Evolutionary conservation across 1,140 invertebrate genomes (phyloP).

Genomic region (Whitmania pigra): DNA sequence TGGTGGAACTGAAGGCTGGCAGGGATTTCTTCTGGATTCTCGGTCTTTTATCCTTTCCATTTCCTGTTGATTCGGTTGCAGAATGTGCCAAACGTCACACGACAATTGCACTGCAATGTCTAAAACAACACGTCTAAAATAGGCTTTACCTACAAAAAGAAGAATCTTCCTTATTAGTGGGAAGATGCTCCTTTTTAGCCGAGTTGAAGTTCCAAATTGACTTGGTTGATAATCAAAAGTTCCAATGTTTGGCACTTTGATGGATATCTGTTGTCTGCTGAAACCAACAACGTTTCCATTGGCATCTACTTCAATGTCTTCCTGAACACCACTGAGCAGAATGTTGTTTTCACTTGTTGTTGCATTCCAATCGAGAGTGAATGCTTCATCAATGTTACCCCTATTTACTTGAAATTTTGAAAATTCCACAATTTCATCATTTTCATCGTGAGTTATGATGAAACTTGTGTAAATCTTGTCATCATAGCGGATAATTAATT

Average conservation of each 20-base stretch:
- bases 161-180: neutral
- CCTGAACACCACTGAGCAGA: neutral
- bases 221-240: neutral
- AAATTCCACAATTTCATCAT: neutral
- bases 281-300: constrained; percentile 6
- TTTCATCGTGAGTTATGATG: neutral
- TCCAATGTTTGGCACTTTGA: neutral
- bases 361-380: neutral
- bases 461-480: neutral
- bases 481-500: neutral
- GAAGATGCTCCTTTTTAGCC: neutral
- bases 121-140: neutral
- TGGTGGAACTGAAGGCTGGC: neutral
- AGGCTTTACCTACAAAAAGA: neutral
- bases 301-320: neutral
- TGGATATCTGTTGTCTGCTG: neutral
- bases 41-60: neutral
- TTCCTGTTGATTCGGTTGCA: neutral
- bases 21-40: constrained; percentile 4
- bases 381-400: neutral
- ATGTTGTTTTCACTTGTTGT: neutral
- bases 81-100: neutral
- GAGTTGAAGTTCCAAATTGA: neutral
- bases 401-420: neutral
- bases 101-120: neutral